These are phyloP conservation scores for Diloba caeruleocephala DNA, from an alignment of 2,888 invertebrate genomes.

Conservation along the genomic window DNA sequence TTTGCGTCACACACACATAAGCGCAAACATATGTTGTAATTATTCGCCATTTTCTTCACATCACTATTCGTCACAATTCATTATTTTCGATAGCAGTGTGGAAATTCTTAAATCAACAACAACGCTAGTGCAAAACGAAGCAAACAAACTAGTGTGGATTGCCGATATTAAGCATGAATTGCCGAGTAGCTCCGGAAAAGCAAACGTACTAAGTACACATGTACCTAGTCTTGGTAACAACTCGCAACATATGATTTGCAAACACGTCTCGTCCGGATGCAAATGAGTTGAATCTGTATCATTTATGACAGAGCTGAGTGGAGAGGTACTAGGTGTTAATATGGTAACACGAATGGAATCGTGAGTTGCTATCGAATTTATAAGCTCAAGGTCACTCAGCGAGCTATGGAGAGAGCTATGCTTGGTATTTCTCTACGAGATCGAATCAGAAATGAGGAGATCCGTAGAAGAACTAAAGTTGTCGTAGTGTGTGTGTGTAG, in stretches of 20 bases:
- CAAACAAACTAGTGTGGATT: conserved; percentile 22
- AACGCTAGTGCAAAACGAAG: conserved; percentile 3
- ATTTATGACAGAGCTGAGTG: conserved; percentile 61
- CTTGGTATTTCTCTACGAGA: no score
- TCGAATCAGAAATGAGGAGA: no score
- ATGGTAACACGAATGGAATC: conserved; percentile 9
- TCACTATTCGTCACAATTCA: no score
- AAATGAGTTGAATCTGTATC: conserved; percentile 70
- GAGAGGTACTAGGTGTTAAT: conserved; percentile 38
- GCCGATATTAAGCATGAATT: conserved; percentile 33
- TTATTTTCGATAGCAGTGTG: no score
- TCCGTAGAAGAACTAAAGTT: no score
- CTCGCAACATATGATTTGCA: conserved; percentile 70
- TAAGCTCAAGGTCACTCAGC: no score
- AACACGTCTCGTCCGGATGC: conserved; percentile 68
- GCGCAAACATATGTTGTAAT: no score
- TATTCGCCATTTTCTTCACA: no score
- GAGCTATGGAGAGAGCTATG: no score
- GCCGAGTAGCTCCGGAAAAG: conserved; percentile 15
- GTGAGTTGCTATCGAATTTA: conserved; percentile 14
- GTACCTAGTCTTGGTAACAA: conserved; percentile 53
- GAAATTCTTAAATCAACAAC: no score
- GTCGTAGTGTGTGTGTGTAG: no score
- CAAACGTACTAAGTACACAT: conserved; percentile 42
- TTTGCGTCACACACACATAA: no score